These are phyloP conservation scores for Oreotrochilus melanogaster DNA, from an alignment of 2,113 vertebrate species.

Conservation along the genomic window DNA sequence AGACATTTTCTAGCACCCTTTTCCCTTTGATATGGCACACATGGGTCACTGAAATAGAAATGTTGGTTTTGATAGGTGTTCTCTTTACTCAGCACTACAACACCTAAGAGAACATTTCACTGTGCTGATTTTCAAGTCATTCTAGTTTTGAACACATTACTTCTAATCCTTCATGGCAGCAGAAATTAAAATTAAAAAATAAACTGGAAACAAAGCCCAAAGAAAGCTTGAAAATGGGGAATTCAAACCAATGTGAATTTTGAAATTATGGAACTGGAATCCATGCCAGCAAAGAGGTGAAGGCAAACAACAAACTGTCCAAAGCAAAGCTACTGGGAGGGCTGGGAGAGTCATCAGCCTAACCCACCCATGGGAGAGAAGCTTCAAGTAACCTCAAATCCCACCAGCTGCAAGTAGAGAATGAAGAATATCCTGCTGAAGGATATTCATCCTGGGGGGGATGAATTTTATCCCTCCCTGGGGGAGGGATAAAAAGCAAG, in stretches of 20 bases:
- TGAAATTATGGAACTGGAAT: neutral
- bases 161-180: neutral
- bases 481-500: neutral
- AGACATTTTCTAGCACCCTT: neutral
- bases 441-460: too few species aligned
- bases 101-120: accelerated
- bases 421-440: neutral
- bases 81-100: neutral
- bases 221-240: neutral
- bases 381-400: neutral
- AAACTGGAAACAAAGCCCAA: neutral
- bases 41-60: neutral
- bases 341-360: neutral
- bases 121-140: neutral
- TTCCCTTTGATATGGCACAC: neutral
- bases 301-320: neutral
- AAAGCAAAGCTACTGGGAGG: neutral
- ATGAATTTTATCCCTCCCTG: too few species aligned
- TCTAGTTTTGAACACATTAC: neutral
- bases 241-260: neutral
- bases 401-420: neutral
- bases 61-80: neutral
- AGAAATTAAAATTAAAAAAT: neutral
- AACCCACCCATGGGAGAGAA: neutral
- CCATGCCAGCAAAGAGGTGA: neutral